Conservation (phyloP, 2,797 vertebrate genomes). For the Galago senegalensis region DNA sequence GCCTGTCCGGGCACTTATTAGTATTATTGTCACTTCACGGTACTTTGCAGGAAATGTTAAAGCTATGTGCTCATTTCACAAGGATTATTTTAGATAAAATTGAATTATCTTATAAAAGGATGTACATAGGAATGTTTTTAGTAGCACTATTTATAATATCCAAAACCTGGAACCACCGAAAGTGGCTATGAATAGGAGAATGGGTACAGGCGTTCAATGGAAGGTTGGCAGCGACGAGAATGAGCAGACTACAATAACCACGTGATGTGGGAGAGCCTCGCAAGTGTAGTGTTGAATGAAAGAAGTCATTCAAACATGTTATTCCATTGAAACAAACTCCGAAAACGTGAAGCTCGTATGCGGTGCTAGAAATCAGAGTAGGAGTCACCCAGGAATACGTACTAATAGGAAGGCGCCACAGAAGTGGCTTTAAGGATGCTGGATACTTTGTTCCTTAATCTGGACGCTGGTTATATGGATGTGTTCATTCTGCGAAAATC, state of each 20-base stretch:
- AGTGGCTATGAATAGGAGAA: neutral
- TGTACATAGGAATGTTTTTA: neutral
- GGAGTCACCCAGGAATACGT: neutral
- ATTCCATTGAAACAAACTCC: neutral
- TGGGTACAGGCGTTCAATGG: neutral
- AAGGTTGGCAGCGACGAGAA: neutral
- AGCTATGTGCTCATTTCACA: neutral
- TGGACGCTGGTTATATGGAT: neutral
- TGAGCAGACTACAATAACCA: neutral
- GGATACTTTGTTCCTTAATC: neutral
- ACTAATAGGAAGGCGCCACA: neutral
- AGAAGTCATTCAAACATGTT: neutral
- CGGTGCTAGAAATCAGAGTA: neutral
- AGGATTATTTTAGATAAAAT: conserved; percentile 1
- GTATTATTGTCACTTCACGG: neutral
- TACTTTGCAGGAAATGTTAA: conserved; percentile 15
- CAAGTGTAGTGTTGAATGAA: neutral
- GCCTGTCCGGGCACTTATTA: neutral
- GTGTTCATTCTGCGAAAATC: conserved; percentile 2
- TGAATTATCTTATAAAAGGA: neutral
- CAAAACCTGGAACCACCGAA: neutral
- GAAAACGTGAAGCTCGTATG: neutral
- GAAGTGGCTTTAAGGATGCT: neutral
- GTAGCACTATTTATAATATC: neutral
- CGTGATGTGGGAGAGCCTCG: neutral